These are phyloP conservation scores for Enteromius argenteus DNA, from an alignment of 2,797 vertebrate species.

Conservation along the genomic window DNA sequence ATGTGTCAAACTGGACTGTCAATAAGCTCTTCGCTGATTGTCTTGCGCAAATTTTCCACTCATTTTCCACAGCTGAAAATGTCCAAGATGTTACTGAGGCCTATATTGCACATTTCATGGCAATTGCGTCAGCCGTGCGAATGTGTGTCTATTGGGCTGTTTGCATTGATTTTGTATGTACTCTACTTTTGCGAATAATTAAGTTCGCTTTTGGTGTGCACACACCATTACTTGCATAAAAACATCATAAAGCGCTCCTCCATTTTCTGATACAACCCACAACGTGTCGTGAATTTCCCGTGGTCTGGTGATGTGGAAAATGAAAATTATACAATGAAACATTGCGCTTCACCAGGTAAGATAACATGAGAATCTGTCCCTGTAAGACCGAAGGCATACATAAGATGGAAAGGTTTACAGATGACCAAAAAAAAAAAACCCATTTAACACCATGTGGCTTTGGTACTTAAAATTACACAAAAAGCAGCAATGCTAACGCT, in stretches of 20 bases:
- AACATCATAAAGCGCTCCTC: neutral
- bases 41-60: neutral
- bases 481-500: neutral
- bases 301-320: too few species aligned
- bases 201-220: neutral
- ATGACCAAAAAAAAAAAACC: too few species aligned
- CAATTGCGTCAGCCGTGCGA: neutral
- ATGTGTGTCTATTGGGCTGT: neutral
- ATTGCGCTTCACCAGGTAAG: too few species aligned
- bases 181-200: neutral
- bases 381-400: neutral
- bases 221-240: neutral
- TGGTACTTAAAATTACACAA: neutral
- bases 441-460: neutral
- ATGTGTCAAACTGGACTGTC: neutral
- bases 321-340: too few species aligned
- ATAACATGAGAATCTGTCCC: too few species aligned
- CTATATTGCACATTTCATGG: neutral
- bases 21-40: neutral
- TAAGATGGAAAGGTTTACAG: neutral
- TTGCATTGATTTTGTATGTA: neutral
- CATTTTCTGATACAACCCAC: neutral
- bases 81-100: neutral
- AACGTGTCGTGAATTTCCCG: neutral
- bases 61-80: neutral